phyloP scores from a whole-genome alignment of 2,888 invertebrate genomes.

The Metopia argyrocephala region DNA sequence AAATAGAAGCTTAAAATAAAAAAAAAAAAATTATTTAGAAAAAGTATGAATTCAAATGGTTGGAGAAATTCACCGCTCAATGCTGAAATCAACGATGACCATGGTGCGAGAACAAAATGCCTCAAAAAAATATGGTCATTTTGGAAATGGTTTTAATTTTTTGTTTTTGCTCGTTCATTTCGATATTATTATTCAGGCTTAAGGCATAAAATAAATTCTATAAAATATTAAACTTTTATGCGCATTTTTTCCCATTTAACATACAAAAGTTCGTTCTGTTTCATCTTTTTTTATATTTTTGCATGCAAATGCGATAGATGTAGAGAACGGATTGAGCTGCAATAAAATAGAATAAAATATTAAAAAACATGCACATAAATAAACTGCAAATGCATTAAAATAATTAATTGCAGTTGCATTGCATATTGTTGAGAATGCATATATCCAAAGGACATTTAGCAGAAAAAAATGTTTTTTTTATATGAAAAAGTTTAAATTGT shows the following conservation, averaged over 20 bases:
- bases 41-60: not conserved
- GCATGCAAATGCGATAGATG: conserved; percentile 36
- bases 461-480: not conserved
- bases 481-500: too few species aligned
- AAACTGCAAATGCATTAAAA: conserved; percentile 22
- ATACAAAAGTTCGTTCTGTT: not conserved
- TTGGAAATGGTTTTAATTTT: conserved; percentile 33
- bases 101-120: not conserved
- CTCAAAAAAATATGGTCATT: conserved; percentile 35
- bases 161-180: conserved; percentile 9
- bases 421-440: not conserved
- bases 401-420: conserved; percentile 40
- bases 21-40: too few species aligned
- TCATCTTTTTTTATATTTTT: conserved; percentile 19
- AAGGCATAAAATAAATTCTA: conserved; percentile 46
- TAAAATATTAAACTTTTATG: conserved; percentile 22
- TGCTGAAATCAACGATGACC: not conserved
- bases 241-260: not conserved
- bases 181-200: conserved; percentile 21
- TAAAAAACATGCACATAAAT: not conserved
- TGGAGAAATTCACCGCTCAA: not conserved
- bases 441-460: not conserved
- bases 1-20: conserved; percentile 21
- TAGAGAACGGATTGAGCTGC: not conserved
- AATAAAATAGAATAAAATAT: conserved; percentile 15